phyloP scores from a whole-genome alignment of 1,140 invertebrate genomes.

The Heliconius eleuchia region DNA sequence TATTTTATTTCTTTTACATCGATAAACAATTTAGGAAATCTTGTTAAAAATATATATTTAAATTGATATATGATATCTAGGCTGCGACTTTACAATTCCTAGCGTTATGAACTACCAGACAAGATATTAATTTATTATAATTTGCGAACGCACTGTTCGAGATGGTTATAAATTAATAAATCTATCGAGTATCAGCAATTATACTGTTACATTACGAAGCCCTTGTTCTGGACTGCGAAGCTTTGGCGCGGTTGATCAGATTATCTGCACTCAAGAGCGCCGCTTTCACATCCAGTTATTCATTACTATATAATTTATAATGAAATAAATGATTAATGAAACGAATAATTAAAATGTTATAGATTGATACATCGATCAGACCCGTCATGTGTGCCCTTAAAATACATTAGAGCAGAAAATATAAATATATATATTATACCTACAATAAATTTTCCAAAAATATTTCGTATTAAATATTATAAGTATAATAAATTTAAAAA shows the following conservation, averaged over 20 bases:
- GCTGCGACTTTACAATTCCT: background rate
- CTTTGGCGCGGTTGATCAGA: slow-evolving; percentile 41
- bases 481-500: too few species aligned
- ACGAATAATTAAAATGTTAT: slow-evolving; percentile 41
- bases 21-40: too few species aligned
- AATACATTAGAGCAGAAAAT: background rate
- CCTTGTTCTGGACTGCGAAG: slow-evolving; percentile 38
- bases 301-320: slow-evolving; percentile 40
- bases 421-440: background rate
- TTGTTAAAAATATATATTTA: background rate
- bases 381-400: background rate
- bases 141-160: slow-evolving; percentile 52
- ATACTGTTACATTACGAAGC: slow-evolving; percentile 48
- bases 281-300: slow-evolving; percentile 42
- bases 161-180: slow-evolving; percentile 65
- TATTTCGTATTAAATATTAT: too few species aligned
- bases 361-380: slow-evolving; percentile 5
- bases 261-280: slow-evolving; percentile 37
- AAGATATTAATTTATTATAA: slow-evolving; percentile 45
- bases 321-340: slow-evolving; percentile 43
- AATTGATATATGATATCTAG: background rate
- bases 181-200: slow-evolving; percentile 53
- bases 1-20: too few species aligned
- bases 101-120: background rate
- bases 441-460: background rate